phyloP scores from a whole-genome alignment of 2,113 vertebrate species.

The Marcusenius ussheri region DNA sequence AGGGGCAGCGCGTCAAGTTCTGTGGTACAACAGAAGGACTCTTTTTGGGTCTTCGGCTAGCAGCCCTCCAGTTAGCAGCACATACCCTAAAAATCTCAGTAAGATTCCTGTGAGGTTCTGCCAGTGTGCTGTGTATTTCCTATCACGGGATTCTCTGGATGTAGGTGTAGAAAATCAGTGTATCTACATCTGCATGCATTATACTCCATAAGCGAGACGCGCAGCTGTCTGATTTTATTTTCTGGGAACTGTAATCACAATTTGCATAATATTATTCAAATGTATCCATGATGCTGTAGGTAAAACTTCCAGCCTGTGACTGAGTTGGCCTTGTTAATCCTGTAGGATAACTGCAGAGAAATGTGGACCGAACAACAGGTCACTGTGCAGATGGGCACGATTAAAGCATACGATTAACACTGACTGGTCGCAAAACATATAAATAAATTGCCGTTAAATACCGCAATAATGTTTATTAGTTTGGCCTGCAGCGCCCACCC shows the following conservation, averaged over 20 bases:
- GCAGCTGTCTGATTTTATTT: neutral
- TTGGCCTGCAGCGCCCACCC: neutral
- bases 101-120: neutral
- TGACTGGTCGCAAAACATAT: too few relatives aligned
- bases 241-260: neutral
- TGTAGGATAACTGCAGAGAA: neutral
- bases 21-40: neutral
- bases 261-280: conserved; percentile 2
- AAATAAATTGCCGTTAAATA: neutral
- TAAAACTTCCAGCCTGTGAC: neutral
- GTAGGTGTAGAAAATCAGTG: neutral
- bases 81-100: neutral
- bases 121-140: neutral
- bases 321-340: neutral
- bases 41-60: neutral
- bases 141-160: neutral
- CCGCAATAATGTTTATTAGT: neutral
- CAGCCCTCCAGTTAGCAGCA: neutral
- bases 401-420: neutral
- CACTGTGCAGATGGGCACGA: neutral
- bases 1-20: neutral
- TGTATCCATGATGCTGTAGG: neutral
- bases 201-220: neutral
- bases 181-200: neutral
- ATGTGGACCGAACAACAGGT: neutral